phyloP scores from a whole-genome alignment of 2,113 vertebrate genomes.

The Indicator maculatus region DNA sequence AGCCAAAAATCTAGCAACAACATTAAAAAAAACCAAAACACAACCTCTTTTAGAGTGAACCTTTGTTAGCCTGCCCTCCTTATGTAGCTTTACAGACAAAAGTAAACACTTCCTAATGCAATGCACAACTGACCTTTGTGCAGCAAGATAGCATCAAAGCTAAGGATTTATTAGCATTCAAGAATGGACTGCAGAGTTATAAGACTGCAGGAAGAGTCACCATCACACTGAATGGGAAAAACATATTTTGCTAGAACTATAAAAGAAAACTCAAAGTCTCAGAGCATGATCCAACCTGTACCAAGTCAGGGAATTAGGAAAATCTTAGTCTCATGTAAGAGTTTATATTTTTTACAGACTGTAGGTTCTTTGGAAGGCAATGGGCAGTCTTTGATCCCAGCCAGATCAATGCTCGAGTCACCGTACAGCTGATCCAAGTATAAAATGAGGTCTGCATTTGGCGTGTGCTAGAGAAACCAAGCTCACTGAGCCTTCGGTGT shows the following conservation, averaged over 20 bases:
- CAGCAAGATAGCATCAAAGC: neutral
- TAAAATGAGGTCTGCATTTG: neutral
- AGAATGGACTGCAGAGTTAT: neutral
- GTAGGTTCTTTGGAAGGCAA: neutral
- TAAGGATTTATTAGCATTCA: slow-evolving; percentile 1
- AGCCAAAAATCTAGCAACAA: neutral
- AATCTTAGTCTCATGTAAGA: neutral
- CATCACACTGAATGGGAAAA: neutral
- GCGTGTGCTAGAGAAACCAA: neutral
- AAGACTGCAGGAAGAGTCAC: neutral
- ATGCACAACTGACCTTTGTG: neutral
- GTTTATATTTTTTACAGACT: neutral
- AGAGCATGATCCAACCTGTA: neutral
- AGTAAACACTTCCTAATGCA: neutral
- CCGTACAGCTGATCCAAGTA: neutral
- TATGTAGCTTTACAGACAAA: neutral
- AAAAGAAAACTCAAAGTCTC: neutral
- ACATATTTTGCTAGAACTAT: neutral
- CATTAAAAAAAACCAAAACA: neutral
- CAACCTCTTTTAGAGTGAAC: neutral
- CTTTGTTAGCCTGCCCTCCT: neutral
- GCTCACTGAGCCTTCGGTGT: neutral
- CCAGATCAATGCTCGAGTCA: neutral
- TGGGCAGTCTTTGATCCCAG: neutral
- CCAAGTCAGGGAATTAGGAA: neutral